Evolutionary conservation across 1,140 invertebrate species (phyloP).

Genomic region (Periplaneta americana): DNA sequence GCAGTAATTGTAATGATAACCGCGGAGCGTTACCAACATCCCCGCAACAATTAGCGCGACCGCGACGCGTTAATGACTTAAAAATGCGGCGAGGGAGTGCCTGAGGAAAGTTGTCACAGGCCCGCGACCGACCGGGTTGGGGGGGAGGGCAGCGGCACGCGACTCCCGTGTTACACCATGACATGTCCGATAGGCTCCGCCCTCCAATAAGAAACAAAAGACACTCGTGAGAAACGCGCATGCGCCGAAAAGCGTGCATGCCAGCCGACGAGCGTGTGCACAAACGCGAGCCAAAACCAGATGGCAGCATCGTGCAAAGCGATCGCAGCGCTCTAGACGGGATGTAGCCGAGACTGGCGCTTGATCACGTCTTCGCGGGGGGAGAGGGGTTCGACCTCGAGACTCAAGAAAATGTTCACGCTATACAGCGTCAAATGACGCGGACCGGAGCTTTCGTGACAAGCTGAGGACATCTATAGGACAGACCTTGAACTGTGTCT

Average conservation of each 20-base stretch:
- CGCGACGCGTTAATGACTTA: not conserved
- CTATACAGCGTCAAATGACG: too few species aligned
- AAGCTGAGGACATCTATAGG: too few species aligned
- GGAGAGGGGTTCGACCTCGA: too few species aligned
- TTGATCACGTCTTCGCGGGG: too few species aligned
- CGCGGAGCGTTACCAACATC: not conserved
- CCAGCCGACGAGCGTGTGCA: not conserved
- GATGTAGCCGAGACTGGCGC: too few species aligned
- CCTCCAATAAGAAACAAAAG: not conserved
- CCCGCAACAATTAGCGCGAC: not conserved
- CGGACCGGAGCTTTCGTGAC: too few species aligned
- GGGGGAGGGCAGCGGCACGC: not conserved
- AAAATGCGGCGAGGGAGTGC: not conserved
- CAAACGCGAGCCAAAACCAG: conserved; percentile 1
- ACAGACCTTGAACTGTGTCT: too few species aligned
- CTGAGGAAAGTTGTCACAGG: too few species aligned
- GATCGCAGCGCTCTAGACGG: not conserved
- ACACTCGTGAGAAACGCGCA: not conserved
- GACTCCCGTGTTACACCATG: conserved; percentile 10
- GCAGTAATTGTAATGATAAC: not conserved
- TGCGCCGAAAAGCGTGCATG: not conserved
- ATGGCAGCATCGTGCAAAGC: conserved; percentile 6
- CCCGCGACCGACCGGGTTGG: not conserved
- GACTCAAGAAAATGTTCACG: too few species aligned
- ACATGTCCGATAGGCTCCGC: not conserved